Percentiles rank a stretch among this genome's conserved stretches.
These are phyloP conservation scores for Metopolophium dirhodum DNA, from an alignment of 1,140 invertebrate species.

Conservation along the genomic window DNA sequence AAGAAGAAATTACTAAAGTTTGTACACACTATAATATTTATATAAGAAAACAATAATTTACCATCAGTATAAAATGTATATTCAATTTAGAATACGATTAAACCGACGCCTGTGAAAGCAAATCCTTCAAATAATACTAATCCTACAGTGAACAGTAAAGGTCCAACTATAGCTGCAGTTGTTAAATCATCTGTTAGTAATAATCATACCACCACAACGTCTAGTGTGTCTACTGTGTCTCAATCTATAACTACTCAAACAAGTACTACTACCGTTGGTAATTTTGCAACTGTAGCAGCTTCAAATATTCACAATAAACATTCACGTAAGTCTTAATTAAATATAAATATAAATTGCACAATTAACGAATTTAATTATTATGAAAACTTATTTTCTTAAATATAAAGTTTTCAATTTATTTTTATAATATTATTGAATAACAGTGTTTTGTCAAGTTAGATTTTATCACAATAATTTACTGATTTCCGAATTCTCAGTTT, in stretches of 20 bases:
- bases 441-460: no score
- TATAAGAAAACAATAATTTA: constrained; percentile 59
- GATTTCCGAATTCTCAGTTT: no score
- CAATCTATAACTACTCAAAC: constrained; percentile 51
- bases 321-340: constrained; percentile 28
- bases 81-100: constrained; percentile 65
- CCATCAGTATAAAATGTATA: neutral
- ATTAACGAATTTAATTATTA: neutral
- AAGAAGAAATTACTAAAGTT: constrained; percentile 40
- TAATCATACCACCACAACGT: constrained; percentile 38
- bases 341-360: neutral
- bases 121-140: constrained; percentile 32
- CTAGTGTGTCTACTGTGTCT: constrained; percentile 51
- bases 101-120: constrained; percentile 72
- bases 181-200: constrained; percentile 48
- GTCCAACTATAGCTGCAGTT: constrained; percentile 49
- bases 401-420: neutral
- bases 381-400: neutral
- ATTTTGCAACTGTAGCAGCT: constrained; percentile 72
- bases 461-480: no score
- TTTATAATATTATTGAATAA: neutral
- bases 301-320: constrained; percentile 60
- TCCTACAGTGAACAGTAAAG: constrained; percentile 11
- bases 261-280: constrained; percentile 62
- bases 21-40: neutral